phyloP scores from a whole-genome alignment of 2,888 invertebrate species.

The Zhuqinia jingwanae region DNA sequence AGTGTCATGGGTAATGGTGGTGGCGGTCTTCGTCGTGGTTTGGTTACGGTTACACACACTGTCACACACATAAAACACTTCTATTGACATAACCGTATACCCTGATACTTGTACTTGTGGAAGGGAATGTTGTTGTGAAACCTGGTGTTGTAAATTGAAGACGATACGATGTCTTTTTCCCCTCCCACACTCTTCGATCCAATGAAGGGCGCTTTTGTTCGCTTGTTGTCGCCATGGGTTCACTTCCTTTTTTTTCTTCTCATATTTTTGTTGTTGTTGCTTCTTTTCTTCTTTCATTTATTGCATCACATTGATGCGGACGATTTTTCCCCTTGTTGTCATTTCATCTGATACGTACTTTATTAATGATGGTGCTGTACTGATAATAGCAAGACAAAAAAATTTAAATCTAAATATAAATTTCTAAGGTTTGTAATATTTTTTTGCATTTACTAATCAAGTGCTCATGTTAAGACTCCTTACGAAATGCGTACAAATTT shows the following conservation, averaged over 20 bases:
- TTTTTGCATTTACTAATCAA: no score
- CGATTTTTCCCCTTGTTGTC: background rate
- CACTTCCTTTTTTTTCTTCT: conserved; percentile 18
- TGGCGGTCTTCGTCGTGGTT: background rate
- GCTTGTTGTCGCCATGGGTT: conserved; percentile 41
- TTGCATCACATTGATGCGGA: background rate
- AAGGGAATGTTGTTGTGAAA: background rate
- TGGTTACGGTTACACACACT: conserved; percentile 17
- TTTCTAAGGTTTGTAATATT: no score
- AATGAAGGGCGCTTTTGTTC: conserved; percentile 24
- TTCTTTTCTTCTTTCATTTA: conserved; percentile 5
- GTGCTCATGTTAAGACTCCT: no score
- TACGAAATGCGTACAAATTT: no score
- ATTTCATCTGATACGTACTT: background rate
- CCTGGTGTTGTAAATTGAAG: conserved; percentile 48
- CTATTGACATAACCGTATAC: background rate
- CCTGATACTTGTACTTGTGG: background rate
- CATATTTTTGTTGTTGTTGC: conserved; percentile 7
- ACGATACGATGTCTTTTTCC: conserved; percentile 53
- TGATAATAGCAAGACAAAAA: no score
- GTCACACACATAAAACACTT: background rate
- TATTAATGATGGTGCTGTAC: no score
- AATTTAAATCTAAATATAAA: no score
- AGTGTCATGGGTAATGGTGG: background rate
- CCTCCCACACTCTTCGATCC: background rate